Evolutionary conservation across 2,797 vertebrate genomes (phyloP), one percentile per base, ranked within the genome.

Genomic region (Poecilia wingei): DNA sequence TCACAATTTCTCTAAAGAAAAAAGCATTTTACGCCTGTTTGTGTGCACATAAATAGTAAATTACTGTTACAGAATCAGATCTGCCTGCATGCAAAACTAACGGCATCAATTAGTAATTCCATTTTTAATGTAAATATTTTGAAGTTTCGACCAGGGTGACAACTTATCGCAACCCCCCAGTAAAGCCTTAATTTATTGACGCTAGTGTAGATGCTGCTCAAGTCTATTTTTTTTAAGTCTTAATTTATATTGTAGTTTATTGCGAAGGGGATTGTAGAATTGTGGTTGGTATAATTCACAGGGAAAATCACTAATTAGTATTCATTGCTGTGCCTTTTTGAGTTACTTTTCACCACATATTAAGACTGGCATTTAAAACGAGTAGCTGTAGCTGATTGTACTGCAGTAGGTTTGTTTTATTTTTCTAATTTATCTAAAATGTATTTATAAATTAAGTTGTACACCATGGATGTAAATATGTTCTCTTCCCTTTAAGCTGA

Each of bases 371-470:
- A 92, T 92, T 91, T 81, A 82, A 85, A 93, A 91, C 85, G 86
- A 82, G 86, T 94, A 93, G 93, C 82, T 84, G 72, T 93, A 95
- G 94, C 82, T 89, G 86, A 90, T 94, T 93, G 85, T 94, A 90
- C 87, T 92, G 91, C 85, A 84, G 79, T 92, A 91, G 87, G 6
- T 75, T 76, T 94, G 88, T 91, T 95, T 31, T 31, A 31, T 31
- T 94, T 85, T 93, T 95, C 92, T 95, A 95, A 96, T 97, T 96
- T 96, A 95, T 93, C 90, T 96, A 94, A 96, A 95, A 94, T 96
- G 94, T 98, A 98, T 98, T 97, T 98, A 98, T 98, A 95, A 97
- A 96, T 96, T 95, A 95, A 94, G 91, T 95, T 96, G 92, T 97
- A 93, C 94, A 97, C 88, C 96, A 95, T 94, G 83, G 81, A 92